Evolutionary conservation across 92 coral and sea anemone species (phyloP).

Genomic region (Micromussa lordhowensis): DNA sequence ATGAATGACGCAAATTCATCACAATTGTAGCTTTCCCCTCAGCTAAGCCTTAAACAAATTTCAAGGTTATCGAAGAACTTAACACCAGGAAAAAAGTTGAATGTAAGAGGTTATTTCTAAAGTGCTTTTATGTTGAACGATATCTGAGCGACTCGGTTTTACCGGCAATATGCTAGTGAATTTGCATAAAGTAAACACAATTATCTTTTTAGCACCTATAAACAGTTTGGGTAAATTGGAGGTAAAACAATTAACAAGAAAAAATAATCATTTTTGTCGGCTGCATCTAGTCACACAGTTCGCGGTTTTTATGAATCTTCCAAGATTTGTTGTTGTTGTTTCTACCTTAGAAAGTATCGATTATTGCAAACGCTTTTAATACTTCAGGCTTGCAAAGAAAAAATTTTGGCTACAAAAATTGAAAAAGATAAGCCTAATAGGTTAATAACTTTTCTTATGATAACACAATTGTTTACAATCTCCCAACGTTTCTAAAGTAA

Average conservation of each 20-base stretch:
- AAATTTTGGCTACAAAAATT: neutral
- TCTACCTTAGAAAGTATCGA: neutral
- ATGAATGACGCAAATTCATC: neutral
- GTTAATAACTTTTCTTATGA: neutral
- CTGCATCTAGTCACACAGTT: neutral
- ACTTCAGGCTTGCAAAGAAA: neutral
- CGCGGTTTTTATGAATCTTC: neutral
- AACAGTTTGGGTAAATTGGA: constrained; percentile 16
- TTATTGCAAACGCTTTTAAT: neutral
- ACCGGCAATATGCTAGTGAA: neutral
- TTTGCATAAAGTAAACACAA: constrained; percentile 23
- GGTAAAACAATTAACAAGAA: neutral
- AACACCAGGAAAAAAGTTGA: neutral
- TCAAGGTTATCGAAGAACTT: neutral
- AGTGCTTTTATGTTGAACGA: neutral
- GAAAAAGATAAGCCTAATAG: neutral
- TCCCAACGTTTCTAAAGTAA: no score
- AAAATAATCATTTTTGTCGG: neutral
- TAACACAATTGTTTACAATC: neutral
- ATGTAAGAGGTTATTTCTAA: neutral
- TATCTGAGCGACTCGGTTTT: neutral
- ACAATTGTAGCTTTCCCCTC: neutral
- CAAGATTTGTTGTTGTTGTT: no score
- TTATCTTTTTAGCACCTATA: neutral
- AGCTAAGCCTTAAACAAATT: neutral